Evolutionary conservation across 53 echinoderm and acorn worm species (phyloP).

Genomic region (Zoroaster sp.): DNA sequence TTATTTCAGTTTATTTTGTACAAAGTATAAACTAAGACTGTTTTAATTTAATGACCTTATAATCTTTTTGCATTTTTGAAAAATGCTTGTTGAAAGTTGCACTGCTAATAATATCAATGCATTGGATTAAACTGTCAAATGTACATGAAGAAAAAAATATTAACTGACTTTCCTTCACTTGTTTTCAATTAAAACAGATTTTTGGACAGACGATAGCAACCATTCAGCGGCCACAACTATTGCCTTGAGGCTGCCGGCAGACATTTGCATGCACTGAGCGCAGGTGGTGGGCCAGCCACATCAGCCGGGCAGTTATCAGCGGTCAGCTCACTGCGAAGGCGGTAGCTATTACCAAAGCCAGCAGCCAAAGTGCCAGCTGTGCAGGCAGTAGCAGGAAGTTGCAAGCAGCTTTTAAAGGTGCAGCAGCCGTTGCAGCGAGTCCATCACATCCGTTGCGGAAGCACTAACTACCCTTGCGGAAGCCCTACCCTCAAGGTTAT

Average conservation of each 20-base stretch:
- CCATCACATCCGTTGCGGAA: neutral
- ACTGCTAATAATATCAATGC: too few species aligned
- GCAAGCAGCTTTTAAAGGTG: constrained; percentile 35
- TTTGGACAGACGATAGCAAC: constrained; percentile 16
- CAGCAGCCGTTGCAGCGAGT: constrained; percentile 39
- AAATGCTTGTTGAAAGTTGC: too few species aligned
- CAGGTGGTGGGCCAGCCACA: constrained; percentile 23
- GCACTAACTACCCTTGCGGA: neutral
- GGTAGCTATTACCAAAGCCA: constrained; percentile 5
- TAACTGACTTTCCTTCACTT: neutral
- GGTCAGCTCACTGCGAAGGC: constrained; percentile 25
- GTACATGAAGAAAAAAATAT: neutral
- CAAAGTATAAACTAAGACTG: too few species aligned
- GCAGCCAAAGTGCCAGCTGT: neutral
- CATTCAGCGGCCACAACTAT: constrained; percentile 23
- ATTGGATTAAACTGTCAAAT: neutral
- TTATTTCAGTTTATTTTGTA: neutral
- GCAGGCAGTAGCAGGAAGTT: constrained; percentile 37
- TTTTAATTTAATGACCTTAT: too few species aligned
- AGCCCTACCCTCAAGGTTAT: constrained; percentile 3
- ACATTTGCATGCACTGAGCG: constrained; percentile 34
- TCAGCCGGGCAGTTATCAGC: neutral
- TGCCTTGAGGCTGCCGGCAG: constrained; percentile 2
- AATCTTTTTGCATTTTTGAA: too few species aligned
- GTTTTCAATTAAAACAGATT: constrained; percentile 45